Evolutionary conservation across 2,113 vertebrate genomes (phyloP), one percentile per base, ranked within the genome.

Genomic region (Vicugna pacos): DNA sequence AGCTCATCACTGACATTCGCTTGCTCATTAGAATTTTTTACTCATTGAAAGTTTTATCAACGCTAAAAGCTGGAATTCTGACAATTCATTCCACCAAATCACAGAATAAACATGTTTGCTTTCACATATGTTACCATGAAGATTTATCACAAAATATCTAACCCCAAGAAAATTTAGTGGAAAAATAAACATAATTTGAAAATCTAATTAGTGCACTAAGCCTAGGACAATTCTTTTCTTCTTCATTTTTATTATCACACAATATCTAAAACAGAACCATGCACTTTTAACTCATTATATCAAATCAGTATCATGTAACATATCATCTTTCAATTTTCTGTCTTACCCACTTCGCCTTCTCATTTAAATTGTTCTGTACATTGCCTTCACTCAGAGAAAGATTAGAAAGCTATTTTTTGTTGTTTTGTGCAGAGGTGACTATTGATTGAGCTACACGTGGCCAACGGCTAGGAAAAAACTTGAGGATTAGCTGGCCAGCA

Each of bases 111-210:
- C 19, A 67, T 38, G 6, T 19, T 50, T 92, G n/a, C 30, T 93
- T 95, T 89, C 72, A 88, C 32, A 42, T 62, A 89, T 76, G 30
- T 73, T 94, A 26, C 54, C 16, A 67, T 48, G 16, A 92, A 95
- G 24, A 67, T 83, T 86, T 96, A 76, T 86, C 46, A 92, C 93
- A 79, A 91, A 85, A 48, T 92, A 94, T 80, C 46, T 91, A 91
- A 87, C 15, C 32, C 82, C 48, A 65, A 92, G 60, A 90, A 93
- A 94, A 73, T 16, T 54, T 73, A 58, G 65, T 72, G 38, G 88
- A 83, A 92, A 92, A 72, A 35, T 22, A 96, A 91, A 62, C 30
- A 87, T 92, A 89, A 75, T 95, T 89, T 92, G 11, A 56, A 94
- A 86, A 82, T 17, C 30, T 52, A 89, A 73, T 89, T 93, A 84